Conservation (phyloP, 2,888 invertebrate species). For the Dascillus cervinus region DNA sequence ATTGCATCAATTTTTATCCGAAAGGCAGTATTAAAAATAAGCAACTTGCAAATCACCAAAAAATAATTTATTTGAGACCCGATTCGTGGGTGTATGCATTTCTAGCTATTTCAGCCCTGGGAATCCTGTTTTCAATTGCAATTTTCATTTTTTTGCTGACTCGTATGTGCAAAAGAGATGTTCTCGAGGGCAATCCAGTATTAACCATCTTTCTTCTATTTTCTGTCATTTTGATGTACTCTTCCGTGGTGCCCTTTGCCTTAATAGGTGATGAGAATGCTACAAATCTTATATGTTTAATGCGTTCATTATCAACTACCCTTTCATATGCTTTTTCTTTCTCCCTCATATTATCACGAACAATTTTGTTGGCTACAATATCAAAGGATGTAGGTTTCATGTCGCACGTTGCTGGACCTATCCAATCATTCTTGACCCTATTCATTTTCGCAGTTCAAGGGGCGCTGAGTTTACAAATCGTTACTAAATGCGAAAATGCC, state of each 20-base stretch:
- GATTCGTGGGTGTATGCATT: slow-evolving; percentile 55
- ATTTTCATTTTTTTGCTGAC: slow-evolving; percentile 58
- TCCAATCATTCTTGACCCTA: slow-evolving; percentile 56
- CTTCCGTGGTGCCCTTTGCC: slow-evolving; percentile 46
- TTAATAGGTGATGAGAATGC: slow-evolving; percentile 33
- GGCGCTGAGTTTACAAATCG: slow-evolving; percentile 45
- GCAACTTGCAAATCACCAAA: slow-evolving; percentile 10
- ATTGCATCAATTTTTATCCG: slow-evolving; percentile 23
- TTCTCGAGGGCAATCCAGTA: slow-evolving; percentile 61
- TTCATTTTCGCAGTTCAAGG: slow-evolving; percentile 57
- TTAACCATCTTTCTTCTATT: slow-evolving; percentile 45
- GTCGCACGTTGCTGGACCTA: slow-evolving; percentile 62
- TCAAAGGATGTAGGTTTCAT: slow-evolving; percentile 59
- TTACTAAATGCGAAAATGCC: slow-evolving; percentile 44
- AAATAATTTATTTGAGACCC: slow-evolving; percentile 23
- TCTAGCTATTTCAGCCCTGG: slow-evolving; percentile 58
- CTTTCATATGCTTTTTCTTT: slow-evolving; percentile 56
- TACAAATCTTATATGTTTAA: slow-evolving; percentile 44
- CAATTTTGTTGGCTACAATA: slow-evolving; percentile 58
- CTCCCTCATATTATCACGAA: slow-evolving; percentile 55
- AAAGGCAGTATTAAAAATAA: not conserved
- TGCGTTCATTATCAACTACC: slow-evolving; percentile 51
- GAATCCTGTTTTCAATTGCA: slow-evolving; percentile 55
- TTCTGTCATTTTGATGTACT: slow-evolving; percentile 44
- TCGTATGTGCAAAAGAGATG: slow-evolving; percentile 54